Percentiles rank a stretch among this genome's conserved stretches.
These are phyloP conservation scores for Corbicula japonica DNA, from an alignment of 2,888 invertebrate genomes.

Conservation along the genomic window DNA sequence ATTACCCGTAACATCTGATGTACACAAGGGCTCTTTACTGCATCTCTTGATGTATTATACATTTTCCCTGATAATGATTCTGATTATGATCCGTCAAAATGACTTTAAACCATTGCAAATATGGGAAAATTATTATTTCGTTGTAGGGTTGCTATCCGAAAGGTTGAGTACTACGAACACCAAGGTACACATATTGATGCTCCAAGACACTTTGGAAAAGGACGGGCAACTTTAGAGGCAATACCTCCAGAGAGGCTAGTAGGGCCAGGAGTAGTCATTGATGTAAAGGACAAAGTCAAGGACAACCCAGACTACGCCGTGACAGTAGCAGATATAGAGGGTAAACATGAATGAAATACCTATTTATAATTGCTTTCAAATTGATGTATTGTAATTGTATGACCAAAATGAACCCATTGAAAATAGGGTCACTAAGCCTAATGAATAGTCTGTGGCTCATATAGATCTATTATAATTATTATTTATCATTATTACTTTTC, in stretches of 20 bases:
- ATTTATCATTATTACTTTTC: background rate
- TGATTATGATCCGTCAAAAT: too few species aligned
- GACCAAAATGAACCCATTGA: background rate
- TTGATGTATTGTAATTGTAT: background rate
- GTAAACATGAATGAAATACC: slow-evolving; percentile 7
- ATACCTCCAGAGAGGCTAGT: slow-evolving; percentile 87
- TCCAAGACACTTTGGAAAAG: slow-evolving; percentile 88
- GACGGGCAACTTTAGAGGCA: slow-evolving; percentile 88
- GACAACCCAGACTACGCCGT: slow-evolving; percentile 76
- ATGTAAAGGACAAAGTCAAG: slow-evolving; percentile 70
- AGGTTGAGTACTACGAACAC: slow-evolving; percentile 87
- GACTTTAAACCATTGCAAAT: too few species aligned
- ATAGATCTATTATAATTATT: too few species aligned
- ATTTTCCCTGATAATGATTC: too few species aligned
- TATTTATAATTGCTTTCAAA: background rate
- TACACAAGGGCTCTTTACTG: too few species aligned
- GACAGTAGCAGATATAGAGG: slow-evolving; percentile 82
- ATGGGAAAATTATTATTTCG: too few species aligned
- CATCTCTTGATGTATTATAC: too few species aligned
- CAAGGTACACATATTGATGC: slow-evolving; percentile 90
- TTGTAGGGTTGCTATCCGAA: slow-evolving; percentile 46
- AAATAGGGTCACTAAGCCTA: too few species aligned
- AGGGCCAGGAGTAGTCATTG: slow-evolving; percentile 82
- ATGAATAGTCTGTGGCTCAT: too few species aligned
- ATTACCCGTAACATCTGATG: too few species aligned